These are phyloP conservation scores for Selenia dentaria DNA, from an alignment of 2,888 invertebrate species.

Conservation along the genomic window DNA sequence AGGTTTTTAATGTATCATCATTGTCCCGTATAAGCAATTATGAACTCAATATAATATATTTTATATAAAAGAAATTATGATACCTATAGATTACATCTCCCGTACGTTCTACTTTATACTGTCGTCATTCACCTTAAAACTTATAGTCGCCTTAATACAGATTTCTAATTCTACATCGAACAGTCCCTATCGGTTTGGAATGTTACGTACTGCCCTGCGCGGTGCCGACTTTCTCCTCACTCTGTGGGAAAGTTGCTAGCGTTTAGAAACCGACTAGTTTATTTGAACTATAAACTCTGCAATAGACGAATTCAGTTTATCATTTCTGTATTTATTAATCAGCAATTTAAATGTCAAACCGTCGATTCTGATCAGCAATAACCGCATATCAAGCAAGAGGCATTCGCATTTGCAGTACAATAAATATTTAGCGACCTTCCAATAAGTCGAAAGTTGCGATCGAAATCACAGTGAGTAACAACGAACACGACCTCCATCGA, in stretches of 20 bases:
- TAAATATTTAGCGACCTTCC: slow-evolving; percentile 27
- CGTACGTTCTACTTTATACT: too few relatives aligned
- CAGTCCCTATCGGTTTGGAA: slow-evolving; percentile 68
- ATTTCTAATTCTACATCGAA: slow-evolving; percentile 48
- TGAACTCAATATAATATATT: too few relatives aligned
- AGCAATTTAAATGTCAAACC: slow-evolving; percentile 16
- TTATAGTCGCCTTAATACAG: too few relatives aligned
- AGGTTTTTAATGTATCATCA: too few relatives aligned
- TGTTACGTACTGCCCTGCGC: slow-evolving; percentile 64
- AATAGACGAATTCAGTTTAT: slow-evolving; percentile 25
- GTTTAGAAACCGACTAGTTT: slow-evolving; percentile 71
- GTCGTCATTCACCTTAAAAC: too few relatives aligned
- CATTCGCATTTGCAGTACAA: slow-evolving; percentile 5
- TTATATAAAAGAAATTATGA: too few relatives aligned
- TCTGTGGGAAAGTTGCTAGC: slow-evolving; percentile 74
- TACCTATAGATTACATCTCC: too few relatives aligned
- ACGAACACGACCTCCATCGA: slow-evolving; percentile 70
- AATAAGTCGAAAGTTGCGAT: slow-evolving; percentile 38
- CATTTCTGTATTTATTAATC: slow-evolving; percentile 11
- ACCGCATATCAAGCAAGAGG: slow-evolving; percentile 5
- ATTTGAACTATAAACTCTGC: slow-evolving; percentile 45
- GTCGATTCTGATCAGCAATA: slow-evolving; percentile 12
- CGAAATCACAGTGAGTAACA: slow-evolving; percentile 43
- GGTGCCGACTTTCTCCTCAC: slow-evolving; percentile 76
- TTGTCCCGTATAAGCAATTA: too few relatives aligned